Conservation (phyloP, 1,140 invertebrate genomes). For the Phymorhynchus buccinoides region DNA sequence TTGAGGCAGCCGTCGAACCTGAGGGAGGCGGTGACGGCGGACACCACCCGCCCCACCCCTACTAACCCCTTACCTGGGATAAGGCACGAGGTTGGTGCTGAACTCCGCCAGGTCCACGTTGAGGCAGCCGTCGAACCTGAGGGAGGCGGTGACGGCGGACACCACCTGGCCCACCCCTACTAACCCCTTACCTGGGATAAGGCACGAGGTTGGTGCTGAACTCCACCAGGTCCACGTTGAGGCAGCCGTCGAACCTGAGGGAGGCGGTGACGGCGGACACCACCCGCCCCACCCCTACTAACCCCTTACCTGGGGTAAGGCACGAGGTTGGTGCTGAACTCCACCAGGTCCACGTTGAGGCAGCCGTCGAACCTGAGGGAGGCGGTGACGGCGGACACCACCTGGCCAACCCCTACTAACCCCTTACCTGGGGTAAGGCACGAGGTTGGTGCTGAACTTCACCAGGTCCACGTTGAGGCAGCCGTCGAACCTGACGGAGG, state of each 20-base stretch:
- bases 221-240: conserved; percentile 87
- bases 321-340: conserved; percentile 80
- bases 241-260: conserved; percentile 85
- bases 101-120: conserved; percentile 82
- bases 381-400: conserved; percentile 78
- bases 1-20: conserved; percentile 90
- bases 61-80: too few species aligned
- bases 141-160: conserved; percentile 77
- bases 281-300: conserved; percentile 76
- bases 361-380: conserved; percentile 86
- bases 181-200: conserved; percentile 37
- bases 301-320: conserved; percentile 46
- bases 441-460: conserved; percentile 77
- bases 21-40: conserved; percentile 77
- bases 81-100: conserved; percentile 74
- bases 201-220: conserved; percentile 79
- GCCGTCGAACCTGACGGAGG: conserved; percentile 84
- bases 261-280: conserved; percentile 78
- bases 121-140: conserved; percentile 86
- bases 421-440: too few species aligned
- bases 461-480: conserved; percentile 81
- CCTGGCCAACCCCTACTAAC: conserved; percentile 75
- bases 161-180: conserved; percentile 76
- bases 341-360: conserved; percentile 86
- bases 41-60: conserved; percentile 77